A percentile compares a stretch with the other conserved stretches of the same genome.
Conservation (phyloP, 2,113 vertebrate genomes). For the Balaeniceps rex region DNA sequence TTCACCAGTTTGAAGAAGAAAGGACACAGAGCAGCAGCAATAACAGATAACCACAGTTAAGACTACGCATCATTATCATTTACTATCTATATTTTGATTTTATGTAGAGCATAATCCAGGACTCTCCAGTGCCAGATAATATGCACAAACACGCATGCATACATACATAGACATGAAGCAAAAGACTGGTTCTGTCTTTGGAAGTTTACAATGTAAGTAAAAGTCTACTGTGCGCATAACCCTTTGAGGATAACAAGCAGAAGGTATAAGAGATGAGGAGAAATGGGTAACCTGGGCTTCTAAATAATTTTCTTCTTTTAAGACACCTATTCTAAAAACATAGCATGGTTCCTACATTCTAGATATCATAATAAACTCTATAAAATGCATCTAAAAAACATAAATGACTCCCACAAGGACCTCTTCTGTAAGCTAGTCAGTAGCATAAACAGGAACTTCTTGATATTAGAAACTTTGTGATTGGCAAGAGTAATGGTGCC, state of each 20-base stretch:
- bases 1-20: neutral
- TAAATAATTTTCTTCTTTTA: neutral
- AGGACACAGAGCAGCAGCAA: neutral
- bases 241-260: neutral
- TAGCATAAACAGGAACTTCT: neutral
- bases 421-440: neutral
- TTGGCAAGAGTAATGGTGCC: neutral
- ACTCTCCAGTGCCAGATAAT: neutral
- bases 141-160: neutral
- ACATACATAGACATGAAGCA: neutral
- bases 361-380: neutral
- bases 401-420: neutral
- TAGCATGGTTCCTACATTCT: neutral
- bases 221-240: neutral
- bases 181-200: neutral
- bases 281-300: neutral
- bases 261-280: neutral
- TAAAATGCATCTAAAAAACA: neutral
- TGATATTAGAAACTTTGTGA: neutral
- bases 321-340: neutral
- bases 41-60: neutral
- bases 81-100: neutral
- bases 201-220: neutral
- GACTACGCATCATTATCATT: neutral
- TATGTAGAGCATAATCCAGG: neutral